Percentiles rank a stretch among this genome's conserved stretches.
Conservation (phyloP, 64 coral and sea anemone genomes). For the Pocillopora damicornis region DNA sequence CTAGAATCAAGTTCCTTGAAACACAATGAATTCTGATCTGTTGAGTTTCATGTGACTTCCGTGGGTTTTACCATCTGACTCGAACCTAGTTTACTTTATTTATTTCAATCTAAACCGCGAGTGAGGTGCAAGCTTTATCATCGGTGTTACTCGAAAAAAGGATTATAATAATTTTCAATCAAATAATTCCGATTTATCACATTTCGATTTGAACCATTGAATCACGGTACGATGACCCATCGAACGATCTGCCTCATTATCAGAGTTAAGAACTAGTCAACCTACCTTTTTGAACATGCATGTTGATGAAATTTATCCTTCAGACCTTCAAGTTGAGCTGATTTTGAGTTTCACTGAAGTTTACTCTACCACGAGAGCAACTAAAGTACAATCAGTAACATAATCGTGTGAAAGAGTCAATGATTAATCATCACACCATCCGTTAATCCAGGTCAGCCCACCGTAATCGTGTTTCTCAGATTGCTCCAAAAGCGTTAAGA, state of each 20-base stretch:
- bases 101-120: constrained; percentile 3
- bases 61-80: not conserved
- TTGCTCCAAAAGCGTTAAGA: too few relatives aligned
- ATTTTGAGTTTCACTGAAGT: constrained; percentile 12
- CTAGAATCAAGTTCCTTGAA: not conserved
- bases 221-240: not conserved
- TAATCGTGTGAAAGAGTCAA: not conserved
- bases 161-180: not conserved
- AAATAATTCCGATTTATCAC: not conserved
- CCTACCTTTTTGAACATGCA: constrained; percentile 19
- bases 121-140: not conserved
- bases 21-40: not conserved
- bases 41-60: constrained; percentile 39
- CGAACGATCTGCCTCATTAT: not conserved
- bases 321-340: not conserved
- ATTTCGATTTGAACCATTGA: not conserved
- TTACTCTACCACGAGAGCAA: not conserved
- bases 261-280: not conserved
- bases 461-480: too few relatives aligned
- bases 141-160: not conserved
- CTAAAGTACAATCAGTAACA: not conserved
- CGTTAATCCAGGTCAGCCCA: too few relatives aligned
- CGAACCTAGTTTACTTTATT: not conserved
- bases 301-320: not conserved
- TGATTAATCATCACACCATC: too few relatives aligned